Conservation (phyloP, 23 tunicate species). For the Oikopleura vanhoeffeni region DNA sequence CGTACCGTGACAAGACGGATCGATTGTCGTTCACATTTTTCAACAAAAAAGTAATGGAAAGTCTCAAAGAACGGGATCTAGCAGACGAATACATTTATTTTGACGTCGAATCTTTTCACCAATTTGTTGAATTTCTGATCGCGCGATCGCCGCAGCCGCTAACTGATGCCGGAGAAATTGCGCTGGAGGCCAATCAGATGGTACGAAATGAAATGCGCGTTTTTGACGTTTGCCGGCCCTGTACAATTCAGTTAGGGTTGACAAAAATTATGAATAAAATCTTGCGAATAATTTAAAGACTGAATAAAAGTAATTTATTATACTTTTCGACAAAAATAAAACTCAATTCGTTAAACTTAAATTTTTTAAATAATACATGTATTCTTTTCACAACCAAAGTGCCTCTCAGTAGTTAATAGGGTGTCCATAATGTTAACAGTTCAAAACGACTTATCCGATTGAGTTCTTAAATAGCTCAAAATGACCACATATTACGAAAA, state of each 20-base stretch:
- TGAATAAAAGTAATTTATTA: no score
- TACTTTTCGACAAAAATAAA: no score
- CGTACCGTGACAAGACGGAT: slow-evolving; percentile 20
- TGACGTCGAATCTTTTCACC: slow-evolving; percentile 1
- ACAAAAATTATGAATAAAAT: no score
- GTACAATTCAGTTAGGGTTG: neutral
- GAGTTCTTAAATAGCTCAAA: no score
- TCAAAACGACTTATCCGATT: no score
- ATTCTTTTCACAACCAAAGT: no score
- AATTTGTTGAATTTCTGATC: neutral
- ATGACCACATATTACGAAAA: no score
- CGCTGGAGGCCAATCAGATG: neutral
- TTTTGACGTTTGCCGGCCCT: slow-evolving; percentile 1
- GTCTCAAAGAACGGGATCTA: slow-evolving; percentile 9
- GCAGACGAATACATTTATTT: slow-evolving; percentile 14
- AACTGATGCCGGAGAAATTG: neutral
- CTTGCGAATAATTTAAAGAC: no score
- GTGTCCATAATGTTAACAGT: no score
- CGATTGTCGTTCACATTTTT: neutral
- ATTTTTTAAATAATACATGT: no score
- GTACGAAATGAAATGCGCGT: slow-evolving; percentile 3
- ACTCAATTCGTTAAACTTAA: no score
- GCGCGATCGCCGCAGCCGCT: slow-evolving; percentile 4
- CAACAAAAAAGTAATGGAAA: slow-evolving; percentile 15
- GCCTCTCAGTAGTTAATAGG: no score